Evolutionary conservation across 2,113 vertebrate species (phyloP), one percentile per base, ranked within the genome.

Genomic region (Cyprinodon brontotheroides): DNA sequence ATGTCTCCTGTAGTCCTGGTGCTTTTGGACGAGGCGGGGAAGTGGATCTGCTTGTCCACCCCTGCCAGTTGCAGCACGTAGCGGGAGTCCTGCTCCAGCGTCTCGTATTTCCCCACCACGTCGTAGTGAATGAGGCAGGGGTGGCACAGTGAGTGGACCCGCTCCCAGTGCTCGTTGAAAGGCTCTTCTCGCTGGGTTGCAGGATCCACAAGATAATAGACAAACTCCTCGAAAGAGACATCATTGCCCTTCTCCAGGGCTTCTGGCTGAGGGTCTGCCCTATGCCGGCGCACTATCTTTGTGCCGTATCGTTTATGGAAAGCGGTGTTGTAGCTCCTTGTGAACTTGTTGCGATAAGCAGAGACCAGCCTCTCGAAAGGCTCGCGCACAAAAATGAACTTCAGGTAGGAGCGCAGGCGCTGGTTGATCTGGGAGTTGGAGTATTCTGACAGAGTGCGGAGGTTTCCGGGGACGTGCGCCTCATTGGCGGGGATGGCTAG

Each of bases 151-250:
- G 96, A 96, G 71, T 97, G 96, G 5, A 96, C 95, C 0, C 96
- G 91, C 92, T 98, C 97, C 98, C 98, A 99, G 92, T 98, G 97
- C 86, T 98, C 97, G 0, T 98, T 98, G 92, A 98, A 97, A 39
- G 97, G 97, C 79, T 95, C 97, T 4, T 96, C 94, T 9, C 93
- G 91, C 88, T 96, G 96, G 0, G 98, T 97, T 69, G 92, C 95
- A 0, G 96, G 96, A 15, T 99, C 97, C 83, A 97, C 94, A 60
- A 99, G 92, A 89, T 98, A 99, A 85, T 96, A 96, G 43, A 99
- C 95, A 3, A 99, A 98, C 92, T 99, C 97, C 20, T 96, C 93
- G 0, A 99, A 99, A 80, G 95, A 96, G 72, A 99, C 97, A 0
- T 97, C 96, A 0, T 96, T 93, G 2, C 98, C 98, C 0, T 84